phyloP scores from a whole-genome alignment of 2,888 invertebrate genomes.

The Tenthredo mesomela region DNA sequence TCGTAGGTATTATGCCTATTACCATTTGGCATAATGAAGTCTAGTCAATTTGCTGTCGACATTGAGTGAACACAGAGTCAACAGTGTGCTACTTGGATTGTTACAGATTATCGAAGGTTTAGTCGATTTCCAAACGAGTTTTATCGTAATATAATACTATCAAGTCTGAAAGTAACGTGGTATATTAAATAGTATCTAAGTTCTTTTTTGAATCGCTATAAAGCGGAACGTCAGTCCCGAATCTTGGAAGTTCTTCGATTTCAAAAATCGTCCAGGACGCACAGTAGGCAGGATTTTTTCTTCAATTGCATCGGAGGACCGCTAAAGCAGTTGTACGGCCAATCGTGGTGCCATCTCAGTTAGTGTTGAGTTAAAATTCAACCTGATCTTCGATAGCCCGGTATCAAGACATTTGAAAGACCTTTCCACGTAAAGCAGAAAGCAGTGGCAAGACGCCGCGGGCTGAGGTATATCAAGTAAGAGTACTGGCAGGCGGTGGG shows the following conservation, averaged over 20 bases:
- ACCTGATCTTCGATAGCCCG: neutral
- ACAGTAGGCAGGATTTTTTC: neutral
- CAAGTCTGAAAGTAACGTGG: too few relatives aligned
- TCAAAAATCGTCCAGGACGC: neutral
- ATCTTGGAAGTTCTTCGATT: neutral
- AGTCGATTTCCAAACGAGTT: too few relatives aligned
- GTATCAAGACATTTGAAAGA: constrained; percentile 5
- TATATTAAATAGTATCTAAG: too few relatives aligned
- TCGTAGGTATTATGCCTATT: too few relatives aligned
- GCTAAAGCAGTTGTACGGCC: constrained; percentile 58
- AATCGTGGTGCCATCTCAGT: too few relatives aligned
- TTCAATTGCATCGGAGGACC: constrained; percentile 67
- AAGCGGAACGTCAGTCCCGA: neutral
- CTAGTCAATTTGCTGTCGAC: too few relatives aligned
- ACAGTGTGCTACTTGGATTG: too few relatives aligned
- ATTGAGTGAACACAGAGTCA: too few relatives aligned
- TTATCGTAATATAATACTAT: too few relatives aligned
- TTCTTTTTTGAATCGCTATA: too few relatives aligned
- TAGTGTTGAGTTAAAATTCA: neutral
- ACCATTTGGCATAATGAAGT: too few relatives aligned
- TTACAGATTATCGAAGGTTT: too few relatives aligned
- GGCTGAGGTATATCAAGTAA: neutral
- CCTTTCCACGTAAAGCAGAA: neutral
- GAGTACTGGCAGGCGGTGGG: neutral
- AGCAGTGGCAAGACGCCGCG: neutral